phyloP scores from a whole-genome alignment of 2,797 vertebrate genomes.

The Psittacula derbiana region DNA sequence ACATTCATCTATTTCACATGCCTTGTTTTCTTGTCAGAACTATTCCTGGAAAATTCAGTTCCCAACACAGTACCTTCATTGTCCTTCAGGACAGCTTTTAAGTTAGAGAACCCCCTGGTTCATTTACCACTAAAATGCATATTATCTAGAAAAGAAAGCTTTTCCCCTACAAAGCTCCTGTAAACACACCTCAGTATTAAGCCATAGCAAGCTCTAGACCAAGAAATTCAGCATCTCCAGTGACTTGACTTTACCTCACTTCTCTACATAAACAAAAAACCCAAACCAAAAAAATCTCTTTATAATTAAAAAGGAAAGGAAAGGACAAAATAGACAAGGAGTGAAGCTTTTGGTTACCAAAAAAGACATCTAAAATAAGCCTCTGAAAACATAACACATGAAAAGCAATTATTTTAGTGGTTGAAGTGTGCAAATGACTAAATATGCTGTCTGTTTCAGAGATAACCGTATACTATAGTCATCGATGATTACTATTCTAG shows the following conservation, averaged over 20 bases:
- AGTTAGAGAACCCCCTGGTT: neutral
- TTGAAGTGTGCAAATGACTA: neutral
- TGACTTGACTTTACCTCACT: constrained; percentile 34
- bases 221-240: constrained; percentile 43
- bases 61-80: neutral
- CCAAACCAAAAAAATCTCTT: neutral
- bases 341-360: neutral
- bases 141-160: neutral
- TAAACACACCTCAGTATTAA: constrained; percentile 1
- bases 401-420: constrained; percentile 10
- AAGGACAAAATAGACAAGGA: neutral
- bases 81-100: neutral
- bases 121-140: neutral
- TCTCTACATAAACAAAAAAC: neutral
- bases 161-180: neutral
- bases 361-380: neutral
- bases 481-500: neutral
- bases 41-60: neutral
- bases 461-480: neutral
- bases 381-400: neutral
- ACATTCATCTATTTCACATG: neutral
- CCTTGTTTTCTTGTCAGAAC: neutral
- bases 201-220: neutral
- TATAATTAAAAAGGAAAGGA: neutral
- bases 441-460: neutral